phyloP scores from a whole-genome alignment of 2,888 invertebrate genomes.

The Oscheius sp. region DNA sequence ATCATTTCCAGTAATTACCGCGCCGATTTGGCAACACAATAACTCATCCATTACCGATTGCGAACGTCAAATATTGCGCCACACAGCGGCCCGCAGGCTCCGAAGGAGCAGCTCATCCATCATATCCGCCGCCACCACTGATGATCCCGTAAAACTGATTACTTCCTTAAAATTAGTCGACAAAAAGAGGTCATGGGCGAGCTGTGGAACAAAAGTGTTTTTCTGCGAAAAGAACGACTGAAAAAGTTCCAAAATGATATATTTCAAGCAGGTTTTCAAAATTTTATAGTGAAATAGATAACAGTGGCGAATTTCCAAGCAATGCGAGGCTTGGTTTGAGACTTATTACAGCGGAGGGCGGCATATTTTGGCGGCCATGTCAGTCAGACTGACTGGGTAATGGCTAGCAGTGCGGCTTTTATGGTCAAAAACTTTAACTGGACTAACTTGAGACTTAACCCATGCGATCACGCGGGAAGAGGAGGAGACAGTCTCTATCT shows the following conservation, averaged over 20 bases:
- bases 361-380: slow-evolving; percentile 28
- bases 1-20: slow-evolving; percentile 27
- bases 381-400: slow-evolving; percentile 31
- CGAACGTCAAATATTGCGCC: slow-evolving; percentile 32
- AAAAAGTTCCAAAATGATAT: not conserved
- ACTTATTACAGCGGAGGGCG: slow-evolving; percentile 28
- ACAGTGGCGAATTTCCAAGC: not conserved
- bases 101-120: slow-evolving; percentile 18
- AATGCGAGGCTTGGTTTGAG: slow-evolving; percentile 11
- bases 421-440: not conserved
- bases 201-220: not conserved
- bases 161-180: slow-evolving; percentile 9
- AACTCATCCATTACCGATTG: slow-evolving; percentile 35
- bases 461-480: not conserved
- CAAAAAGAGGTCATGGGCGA: not conserved
- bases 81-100: slow-evolving; percentile 16
- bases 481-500: not conserved
- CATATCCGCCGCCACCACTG: slow-evolving; percentile 27
- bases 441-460: not conserved
- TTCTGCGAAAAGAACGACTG: not conserved
- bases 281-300: too few species aligned
- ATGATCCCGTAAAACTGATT: slow-evolving; percentile 15
- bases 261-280: not conserved
- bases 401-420: slow-evolving; percentile 25
- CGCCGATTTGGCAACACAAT: slow-evolving; percentile 30